Conservation (phyloP, 2,113 vertebrate species). For the Laticauda colubrina region DNA sequence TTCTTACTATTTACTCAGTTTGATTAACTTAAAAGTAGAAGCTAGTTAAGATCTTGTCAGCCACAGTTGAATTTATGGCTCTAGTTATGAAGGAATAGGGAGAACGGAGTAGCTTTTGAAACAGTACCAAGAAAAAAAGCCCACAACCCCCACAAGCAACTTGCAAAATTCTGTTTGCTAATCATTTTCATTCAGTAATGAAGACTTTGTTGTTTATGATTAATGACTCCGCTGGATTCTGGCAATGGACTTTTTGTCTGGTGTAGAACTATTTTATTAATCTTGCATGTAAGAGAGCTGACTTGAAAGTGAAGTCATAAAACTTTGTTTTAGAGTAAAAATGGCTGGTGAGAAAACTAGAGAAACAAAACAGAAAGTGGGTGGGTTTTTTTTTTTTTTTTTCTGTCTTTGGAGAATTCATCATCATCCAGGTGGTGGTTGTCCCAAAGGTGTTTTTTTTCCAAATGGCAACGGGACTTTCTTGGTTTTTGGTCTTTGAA, state of each 20-base stretch:
- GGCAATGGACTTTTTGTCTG: not conserved
- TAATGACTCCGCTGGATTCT: slow-evolving; percentile 25
- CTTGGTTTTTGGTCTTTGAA: not conserved
- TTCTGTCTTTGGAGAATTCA: not conserved
- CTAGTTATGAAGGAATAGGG: not conserved
- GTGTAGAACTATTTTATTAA: slow-evolving; percentile 35
- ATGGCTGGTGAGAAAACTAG: not conserved
- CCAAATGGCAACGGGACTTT: not conserved
- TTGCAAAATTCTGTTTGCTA: not conserved
- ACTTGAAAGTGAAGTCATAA: slow-evolving; percentile 27
- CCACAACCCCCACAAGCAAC: not conserved
- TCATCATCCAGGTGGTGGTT: not conserved
- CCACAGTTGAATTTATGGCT: too few species aligned
- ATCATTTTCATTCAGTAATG: slow-evolving; percentile 1
- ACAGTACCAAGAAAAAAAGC: rapidly evolving
- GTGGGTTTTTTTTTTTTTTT: too few species aligned
- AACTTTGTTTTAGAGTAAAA: slow-evolving; percentile 23
- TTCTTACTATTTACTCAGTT: too few species aligned
- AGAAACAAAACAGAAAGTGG: not conserved
- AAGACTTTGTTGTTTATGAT: slow-evolving; percentile 46
- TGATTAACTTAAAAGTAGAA: too few species aligned
- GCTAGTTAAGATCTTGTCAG: too few species aligned
- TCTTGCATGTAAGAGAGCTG: not conserved
- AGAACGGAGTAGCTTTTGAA: not conserved
- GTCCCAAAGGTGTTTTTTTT: not conserved